A percentile compares a stretch with the other conserved stretches of the same genome.
These are phyloP conservation scores for Rachycentron canadum DNA, from an alignment of 2,797 vertebrate genomes.

Conservation along the genomic window DNA sequence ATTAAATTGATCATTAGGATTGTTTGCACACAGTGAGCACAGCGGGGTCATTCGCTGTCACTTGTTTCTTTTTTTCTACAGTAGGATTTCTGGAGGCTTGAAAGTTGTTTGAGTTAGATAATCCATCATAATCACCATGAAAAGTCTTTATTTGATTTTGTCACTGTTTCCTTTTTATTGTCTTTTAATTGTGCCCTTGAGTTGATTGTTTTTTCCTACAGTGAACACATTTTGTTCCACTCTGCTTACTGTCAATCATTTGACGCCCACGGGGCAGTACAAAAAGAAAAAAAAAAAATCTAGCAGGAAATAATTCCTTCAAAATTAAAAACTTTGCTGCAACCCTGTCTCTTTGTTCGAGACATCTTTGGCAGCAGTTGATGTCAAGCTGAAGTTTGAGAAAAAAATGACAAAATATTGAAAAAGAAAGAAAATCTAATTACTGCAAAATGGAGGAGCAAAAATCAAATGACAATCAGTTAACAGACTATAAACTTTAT, in stretches of 20 bases:
- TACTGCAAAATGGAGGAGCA: background rate
- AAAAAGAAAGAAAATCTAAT: background rate
- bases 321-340: conserved; percentile 18
- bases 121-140: conserved; percentile 28
- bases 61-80: background rate
- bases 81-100: background rate
- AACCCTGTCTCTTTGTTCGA: background rate
- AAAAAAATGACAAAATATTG: background rate
- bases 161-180: conserved; percentile 23
- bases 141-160: conserved; percentile 38
- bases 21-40: background rate
- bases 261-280: conserved; percentile 24
- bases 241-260: conserved; percentile 57
- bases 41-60: background rate
- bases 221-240: conserved; percentile 45
- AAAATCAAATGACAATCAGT: conserved; percentile 22
- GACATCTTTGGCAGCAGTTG: background rate
- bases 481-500: background rate
- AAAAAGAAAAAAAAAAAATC: background rate
- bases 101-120: conserved; percentile 1
- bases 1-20: conserved; percentile 7
- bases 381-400: background rate
- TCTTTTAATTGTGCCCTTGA: conserved; percentile 38
- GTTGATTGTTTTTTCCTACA: conserved; percentile 42
- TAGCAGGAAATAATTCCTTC: conserved; percentile 31